Base-by-base conservation (phyloP, 2,888 invertebrate genomes). In the Tinea pellionella region DNA sequence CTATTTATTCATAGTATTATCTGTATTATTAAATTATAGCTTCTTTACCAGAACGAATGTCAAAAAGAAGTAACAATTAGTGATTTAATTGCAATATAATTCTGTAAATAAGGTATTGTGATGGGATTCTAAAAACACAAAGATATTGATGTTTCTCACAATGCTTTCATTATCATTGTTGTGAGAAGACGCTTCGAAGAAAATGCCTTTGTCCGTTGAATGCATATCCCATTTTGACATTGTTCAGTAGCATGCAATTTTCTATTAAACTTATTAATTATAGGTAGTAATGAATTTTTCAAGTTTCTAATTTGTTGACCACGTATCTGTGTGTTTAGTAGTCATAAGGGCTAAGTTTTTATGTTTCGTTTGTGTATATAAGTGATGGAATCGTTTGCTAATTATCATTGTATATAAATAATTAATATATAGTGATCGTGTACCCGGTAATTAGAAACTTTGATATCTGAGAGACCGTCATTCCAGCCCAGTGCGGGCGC, bases 381-480 rank as follows among this genome's bases (percentile, higher is more conserved):
- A 61, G 24, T 18, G 29, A 43, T 16, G 32, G 42, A 43, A 29
- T 60, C 62, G 61, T 62, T 61, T 61, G 62, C 32, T 57, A 32
- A 57, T 24, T 60, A 42, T 47, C 65, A 64, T 76, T 83, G 82
- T 86, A 84, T 78, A 84, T 85, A 83, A 69, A 57, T 57, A 53
- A 53, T 24, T 53, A 57, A 24, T 57, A 9, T 83, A 83, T 81
- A 76, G 80, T 80, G 80, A 75, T 78, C 74, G 80, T 83, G 75
- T 75, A 74, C 78, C 79, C 68, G 68, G n/a, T n/a, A n/a, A n/a
- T 79, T 80, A 80, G 76, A 74, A 73, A 47, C 15, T 75, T 77
- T 69, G 24, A 74, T 77, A 74, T 77, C 78, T 70, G 78, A 78
- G 69, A 69, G 68, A 75, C 75, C 71, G 73, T 77, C 79, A 81